A percentile compares a stretch with the other conserved stretches of the same genome.
Conservation (phyloP, 2,797 vertebrate genomes). For the Argya squamiceps region DNA sequence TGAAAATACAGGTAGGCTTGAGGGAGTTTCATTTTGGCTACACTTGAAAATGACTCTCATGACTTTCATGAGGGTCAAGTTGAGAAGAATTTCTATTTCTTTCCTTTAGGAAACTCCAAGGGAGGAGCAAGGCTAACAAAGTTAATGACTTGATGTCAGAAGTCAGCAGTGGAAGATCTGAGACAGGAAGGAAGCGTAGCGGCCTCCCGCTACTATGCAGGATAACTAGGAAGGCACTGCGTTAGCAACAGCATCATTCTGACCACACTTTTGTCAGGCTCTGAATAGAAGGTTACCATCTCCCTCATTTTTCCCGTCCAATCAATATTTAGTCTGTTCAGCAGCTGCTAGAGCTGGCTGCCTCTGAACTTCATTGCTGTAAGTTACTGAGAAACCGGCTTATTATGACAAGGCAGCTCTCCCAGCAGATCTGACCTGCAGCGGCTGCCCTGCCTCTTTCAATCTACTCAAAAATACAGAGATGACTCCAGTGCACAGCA, state of each 20-base stretch:
- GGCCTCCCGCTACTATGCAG: background rate
- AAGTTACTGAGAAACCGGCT: slow-evolving; percentile 32
- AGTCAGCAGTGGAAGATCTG: background rate
- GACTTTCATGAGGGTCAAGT: background rate
- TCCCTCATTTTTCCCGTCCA: slow-evolving; percentile 43
- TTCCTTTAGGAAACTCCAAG: slow-evolving; percentile 11
- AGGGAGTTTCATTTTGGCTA: background rate
- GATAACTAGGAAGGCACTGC: background rate
- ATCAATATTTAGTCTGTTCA: slow-evolving; percentile 54
- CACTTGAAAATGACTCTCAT: slow-evolving; percentile 14
- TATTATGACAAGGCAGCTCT: slow-evolving; percentile 53
- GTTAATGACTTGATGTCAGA: slow-evolving; percentile 41
- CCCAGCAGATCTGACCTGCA: slow-evolving; percentile 52
- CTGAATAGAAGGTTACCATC: slow-evolving; percentile 27
- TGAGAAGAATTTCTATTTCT: background rate
- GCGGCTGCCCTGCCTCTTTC: slow-evolving; percentile 30
- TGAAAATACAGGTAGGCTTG: slow-evolving; percentile 49
- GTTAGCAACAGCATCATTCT: background rate
- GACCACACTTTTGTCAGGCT: background rate
- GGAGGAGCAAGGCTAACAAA: slow-evolving; percentile 15
- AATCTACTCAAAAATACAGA: slow-evolving; percentile 25
- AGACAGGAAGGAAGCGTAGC: background rate
- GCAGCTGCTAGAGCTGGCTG: slow-evolving; percentile 13
- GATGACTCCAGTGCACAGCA: background rate
- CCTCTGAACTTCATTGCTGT: slow-evolving; percentile 33